Base-by-base conservation (phyloP, 2,113 vertebrate species). In the Otolemur garnettii region DNA sequence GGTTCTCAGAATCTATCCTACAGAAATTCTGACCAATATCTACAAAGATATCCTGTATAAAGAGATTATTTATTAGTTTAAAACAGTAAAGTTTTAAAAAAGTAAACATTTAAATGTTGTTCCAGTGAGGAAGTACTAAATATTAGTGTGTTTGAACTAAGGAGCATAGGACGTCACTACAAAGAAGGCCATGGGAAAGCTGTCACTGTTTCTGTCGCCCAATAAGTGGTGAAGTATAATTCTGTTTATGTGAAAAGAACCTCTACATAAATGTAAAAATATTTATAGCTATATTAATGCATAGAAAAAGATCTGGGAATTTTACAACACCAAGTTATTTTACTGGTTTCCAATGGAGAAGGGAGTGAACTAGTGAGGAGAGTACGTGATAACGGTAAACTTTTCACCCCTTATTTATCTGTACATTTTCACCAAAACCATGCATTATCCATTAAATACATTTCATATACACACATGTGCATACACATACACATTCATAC, bases 21-120 rank as follows among this genome's bases (percentile, higher is more conserved):
- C 22, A 93, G 79, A 90, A 74, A 95, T 82, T 93, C 24, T 93
- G 28, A 89, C 4, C 28, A 74, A 80, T 77, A 91, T 79, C 24
- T 5, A 75, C 24, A 96, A 79, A 90, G 4, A 28, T 59, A 7
- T 30, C 28, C 72, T 30, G 12, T n/a, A 42, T 64, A 4, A 89
- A 53, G 15, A 57, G 8, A 74, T 85, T 57, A n/a, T 87, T 82
- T 38, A 69, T 38, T 50, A 94, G 11, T 69, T 96, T 87, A 50
- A 79, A 95, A 68, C 5, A 17, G 0, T 62, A 3, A 57, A 21
- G 1, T 42, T 60, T 78, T 71, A 62, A 35, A 66, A 81, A 91
- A 38, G 55, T 7, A 55, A 94, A 91, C 72, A 18, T 7, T 62
- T 75, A 68, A 66, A 53, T 78, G 28, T 17, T 28, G 13, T 59